Conservation (phyloP, 2,797 vertebrate species). For the Liasis olivaceus region DNA sequence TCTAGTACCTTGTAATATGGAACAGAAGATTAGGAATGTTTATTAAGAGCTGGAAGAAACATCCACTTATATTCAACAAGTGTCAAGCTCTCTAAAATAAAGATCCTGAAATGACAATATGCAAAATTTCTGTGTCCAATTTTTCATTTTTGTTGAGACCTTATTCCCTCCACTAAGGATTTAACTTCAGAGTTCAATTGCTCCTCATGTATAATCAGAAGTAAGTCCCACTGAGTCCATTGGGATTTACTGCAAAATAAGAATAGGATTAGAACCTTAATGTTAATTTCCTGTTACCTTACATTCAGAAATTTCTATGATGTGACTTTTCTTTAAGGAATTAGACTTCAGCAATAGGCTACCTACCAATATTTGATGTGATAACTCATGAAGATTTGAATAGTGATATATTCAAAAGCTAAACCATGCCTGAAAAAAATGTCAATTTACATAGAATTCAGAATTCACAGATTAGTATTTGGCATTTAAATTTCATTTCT, state of each 20-base stretch:
- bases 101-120: not conserved
- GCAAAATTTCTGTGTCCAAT: not conserved
- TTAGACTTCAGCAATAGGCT: not conserved
- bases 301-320: not conserved
- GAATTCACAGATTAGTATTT: not conserved
- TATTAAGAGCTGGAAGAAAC: not conserved
- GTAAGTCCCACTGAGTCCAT: not conserved
- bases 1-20: not conserved
- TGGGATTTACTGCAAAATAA: not conserved
- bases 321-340: not conserved
- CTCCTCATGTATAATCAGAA: not conserved
- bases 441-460: not conserved
- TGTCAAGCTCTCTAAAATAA: not conserved
- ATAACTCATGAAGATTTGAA: not conserved
- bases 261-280: not conserved
- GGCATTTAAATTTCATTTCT: not conserved
- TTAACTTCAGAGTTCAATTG: not conserved
- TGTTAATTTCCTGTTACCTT: not conserved
- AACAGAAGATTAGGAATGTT: not conserved
- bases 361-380: not conserved
- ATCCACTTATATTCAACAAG: not conserved
- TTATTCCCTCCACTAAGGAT: not conserved
- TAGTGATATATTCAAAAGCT: not conserved
- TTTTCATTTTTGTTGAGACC: not conserved
- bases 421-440: not conserved